Percentiles rank a stretch among this genome's conserved stretches.
phyloP scores from a whole-genome alignment of 2,113 vertebrate species.

The Apteryx mantelli region DNA sequence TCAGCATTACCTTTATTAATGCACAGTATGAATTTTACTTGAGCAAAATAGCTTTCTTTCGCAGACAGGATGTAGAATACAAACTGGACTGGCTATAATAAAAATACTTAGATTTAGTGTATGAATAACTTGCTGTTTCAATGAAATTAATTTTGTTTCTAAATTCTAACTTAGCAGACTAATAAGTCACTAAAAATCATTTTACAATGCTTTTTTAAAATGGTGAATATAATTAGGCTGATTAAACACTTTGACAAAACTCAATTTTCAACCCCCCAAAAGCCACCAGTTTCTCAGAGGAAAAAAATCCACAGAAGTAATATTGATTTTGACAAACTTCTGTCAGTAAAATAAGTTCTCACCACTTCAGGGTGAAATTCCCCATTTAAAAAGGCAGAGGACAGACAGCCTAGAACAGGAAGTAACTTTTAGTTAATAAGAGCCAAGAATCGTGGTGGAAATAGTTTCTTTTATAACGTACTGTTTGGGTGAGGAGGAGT shows the following conservation, averaged over 20 bases:
- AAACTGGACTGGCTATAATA: background rate
- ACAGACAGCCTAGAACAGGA: conserved; percentile 19
- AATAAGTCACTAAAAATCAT: background rate
- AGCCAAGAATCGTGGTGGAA: conserved; percentile 25
- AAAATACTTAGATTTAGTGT: background rate
- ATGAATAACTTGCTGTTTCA: background rate
- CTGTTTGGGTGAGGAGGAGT: background rate
- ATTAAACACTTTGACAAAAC: background rate
- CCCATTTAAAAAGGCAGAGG: conserved; percentile 29
- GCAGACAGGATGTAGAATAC: background rate
- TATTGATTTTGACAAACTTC: background rate
- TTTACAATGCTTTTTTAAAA: background rate
- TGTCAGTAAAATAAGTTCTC: background rate
- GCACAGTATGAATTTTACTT: background rate
- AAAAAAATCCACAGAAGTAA: background rate
- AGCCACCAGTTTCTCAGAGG: background rate
- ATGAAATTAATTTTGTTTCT: background rate
- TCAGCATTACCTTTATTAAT: background rate
- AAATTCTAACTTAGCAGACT: background rate
- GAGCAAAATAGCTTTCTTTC: background rate
- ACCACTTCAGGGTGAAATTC: conserved; percentile 36
- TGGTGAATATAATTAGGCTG: background rate
- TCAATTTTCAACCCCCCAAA: background rate
- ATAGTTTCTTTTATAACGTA: background rate
- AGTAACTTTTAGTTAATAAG: conserved; percentile 9